phyloP scores from a whole-genome alignment of 2,113 vertebrate species.

The Rhea americana region DNA sequence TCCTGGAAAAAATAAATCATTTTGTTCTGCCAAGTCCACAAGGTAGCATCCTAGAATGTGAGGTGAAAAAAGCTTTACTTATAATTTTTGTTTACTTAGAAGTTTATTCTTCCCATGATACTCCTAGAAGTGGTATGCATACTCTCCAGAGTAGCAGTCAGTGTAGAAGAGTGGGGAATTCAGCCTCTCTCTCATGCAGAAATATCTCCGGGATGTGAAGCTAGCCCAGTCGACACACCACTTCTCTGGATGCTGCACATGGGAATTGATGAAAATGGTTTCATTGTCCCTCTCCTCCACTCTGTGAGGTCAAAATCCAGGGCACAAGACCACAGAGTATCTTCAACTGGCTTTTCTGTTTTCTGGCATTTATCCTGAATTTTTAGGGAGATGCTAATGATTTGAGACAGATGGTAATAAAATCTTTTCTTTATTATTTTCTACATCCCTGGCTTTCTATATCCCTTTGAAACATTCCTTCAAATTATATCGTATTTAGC shows the following conservation, averaged over 20 bases:
- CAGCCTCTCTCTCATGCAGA: not conserved
- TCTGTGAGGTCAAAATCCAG: not conserved
- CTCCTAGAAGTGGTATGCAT: not conserved
- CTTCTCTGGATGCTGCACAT: not conserved
- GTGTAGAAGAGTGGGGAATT: not conserved
- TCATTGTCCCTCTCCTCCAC: accelerated
- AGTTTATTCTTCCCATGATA: not conserved
- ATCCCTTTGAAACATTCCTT: not conserved
- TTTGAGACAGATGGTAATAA: not conserved
- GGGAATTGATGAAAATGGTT: not conserved
- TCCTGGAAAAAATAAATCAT: not conserved
- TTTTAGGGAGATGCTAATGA: not conserved
- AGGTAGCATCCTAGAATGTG: not conserved
- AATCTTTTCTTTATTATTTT: not conserved
- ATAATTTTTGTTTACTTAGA: not conserved
- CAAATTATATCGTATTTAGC: not conserved
- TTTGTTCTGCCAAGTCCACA: not conserved
- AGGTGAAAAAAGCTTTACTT: not conserved
- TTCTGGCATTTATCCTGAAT: not conserved
- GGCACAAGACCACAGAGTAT: not conserved
- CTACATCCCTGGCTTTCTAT: not conserved
- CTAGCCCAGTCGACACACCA: not conserved
- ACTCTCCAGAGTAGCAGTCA: not conserved
- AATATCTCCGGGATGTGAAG: not conserved
- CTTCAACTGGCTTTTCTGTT: not conserved